Percentiles rank a stretch among this genome's conserved stretches.
These are phyloP conservation scores for Phalacrocorax pelagicus DNA, from an alignment of 2,113 vertebrate species.

Conservation along the genomic window DNA sequence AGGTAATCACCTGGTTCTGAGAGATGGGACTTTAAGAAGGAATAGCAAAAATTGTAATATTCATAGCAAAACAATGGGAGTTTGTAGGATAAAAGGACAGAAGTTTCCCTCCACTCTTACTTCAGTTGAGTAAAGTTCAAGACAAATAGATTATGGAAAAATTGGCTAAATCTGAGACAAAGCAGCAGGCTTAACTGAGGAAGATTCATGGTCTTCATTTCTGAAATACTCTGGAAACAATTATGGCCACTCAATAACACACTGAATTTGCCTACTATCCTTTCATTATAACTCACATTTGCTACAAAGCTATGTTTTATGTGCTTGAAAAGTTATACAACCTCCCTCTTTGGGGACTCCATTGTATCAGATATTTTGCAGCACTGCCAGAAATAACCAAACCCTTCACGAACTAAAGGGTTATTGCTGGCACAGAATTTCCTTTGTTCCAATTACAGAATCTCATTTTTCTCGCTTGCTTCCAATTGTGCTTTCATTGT, in stretches of 20 bases:
- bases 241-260: neutral
- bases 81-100: neutral
- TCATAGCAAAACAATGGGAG: neutral
- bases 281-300: neutral
- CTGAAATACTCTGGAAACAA: conserved; percentile 39
- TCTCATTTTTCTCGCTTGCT: conserved; percentile 51
- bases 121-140: neutral
- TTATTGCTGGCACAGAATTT: conserved; percentile 46
- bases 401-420: conserved; percentile 21
- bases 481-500: conserved; percentile 50
- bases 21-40: neutral
- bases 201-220: neutral
- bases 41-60: neutral
- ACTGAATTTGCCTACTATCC: conserved; percentile 1
- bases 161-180: neutral
- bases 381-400: conserved; percentile 45
- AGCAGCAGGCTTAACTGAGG: neutral
- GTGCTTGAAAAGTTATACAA: conserved; percentile 21
- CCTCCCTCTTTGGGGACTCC: neutral
- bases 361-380: conserved; percentile 29
- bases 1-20: neutral
- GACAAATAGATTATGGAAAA: neutral
- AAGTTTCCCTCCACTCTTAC: neutral
- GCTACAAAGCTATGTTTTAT: conserved; percentile 50
- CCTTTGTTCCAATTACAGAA: conserved; percentile 53